phyloP scores from a whole-genome alignment of 1,140 invertebrate genomes.

The Fopius arisanus region DNA sequence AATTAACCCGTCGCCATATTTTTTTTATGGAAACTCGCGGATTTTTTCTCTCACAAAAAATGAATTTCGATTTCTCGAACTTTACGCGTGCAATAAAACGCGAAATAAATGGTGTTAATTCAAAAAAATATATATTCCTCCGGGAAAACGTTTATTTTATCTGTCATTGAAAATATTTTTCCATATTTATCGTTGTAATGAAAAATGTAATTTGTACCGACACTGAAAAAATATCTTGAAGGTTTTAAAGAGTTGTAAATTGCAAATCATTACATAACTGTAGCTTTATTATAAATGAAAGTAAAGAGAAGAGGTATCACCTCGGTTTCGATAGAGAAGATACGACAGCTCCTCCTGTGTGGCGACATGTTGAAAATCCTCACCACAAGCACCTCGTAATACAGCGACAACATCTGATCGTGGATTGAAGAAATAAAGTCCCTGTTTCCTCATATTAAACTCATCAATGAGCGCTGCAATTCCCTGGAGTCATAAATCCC shows the following conservation, averaged over 20 bases:
- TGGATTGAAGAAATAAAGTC: slow-evolving; percentile 70
- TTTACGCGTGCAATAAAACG: too few species aligned
- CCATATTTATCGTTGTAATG: too few species aligned
- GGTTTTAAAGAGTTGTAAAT: background rate
- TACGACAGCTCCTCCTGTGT: slow-evolving; percentile 66
- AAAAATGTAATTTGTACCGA: too few species aligned
- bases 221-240: too few species aligned
- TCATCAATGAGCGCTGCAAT: slow-evolving; percentile 78
- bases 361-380: slow-evolving; percentile 68
- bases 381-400: slow-evolving; percentile 67
- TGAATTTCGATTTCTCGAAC: too few species aligned
- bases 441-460: slow-evolving; percentile 74
- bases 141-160: too few species aligned
- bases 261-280: background rate
- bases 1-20: too few species aligned
- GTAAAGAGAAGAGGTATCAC: slow-evolving; percentile 37
- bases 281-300: background rate
- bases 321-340: slow-evolving; percentile 57
- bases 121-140: too few species aligned
- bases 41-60: too few species aligned
- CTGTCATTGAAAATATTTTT: too few species aligned
- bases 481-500: slow-evolving; percentile 60
- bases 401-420: slow-evolving; percentile 66
- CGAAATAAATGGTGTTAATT: too few species aligned
- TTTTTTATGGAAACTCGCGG: too few species aligned